A percentile compares a stretch with the other conserved stretches of the same genome.
Evolutionary conservation across 2,797 vertebrate genomes (phyloP).

Genomic region (Acanthopagrus latus): DNA sequence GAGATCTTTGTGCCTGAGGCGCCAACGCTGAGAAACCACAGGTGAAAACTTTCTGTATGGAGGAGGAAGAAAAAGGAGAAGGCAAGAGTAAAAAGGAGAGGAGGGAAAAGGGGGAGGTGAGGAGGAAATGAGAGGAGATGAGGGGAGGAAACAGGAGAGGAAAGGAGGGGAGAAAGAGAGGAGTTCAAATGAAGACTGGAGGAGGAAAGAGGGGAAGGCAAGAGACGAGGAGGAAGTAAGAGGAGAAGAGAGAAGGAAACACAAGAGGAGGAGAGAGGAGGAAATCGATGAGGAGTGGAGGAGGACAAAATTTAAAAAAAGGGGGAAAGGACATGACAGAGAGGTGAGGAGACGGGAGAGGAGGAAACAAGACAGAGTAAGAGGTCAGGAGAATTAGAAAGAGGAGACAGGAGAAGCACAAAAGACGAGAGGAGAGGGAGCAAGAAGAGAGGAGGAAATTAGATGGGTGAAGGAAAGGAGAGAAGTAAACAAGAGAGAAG

Average conservation of each 20-base stretch:
- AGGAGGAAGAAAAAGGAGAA: constrained; percentile 4
- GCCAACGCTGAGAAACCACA: constrained; percentile 41
- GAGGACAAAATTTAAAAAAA: too few relatives aligned
- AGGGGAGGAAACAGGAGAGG: neutral
- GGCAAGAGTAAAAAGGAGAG: neutral
- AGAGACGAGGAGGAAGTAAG: neutral
- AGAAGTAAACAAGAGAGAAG: neutral
- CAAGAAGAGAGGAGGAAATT: neutral
- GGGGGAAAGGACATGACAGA: neutral
- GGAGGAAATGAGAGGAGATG: neutral
- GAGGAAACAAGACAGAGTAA: neutral
- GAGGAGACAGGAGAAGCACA: neutral
- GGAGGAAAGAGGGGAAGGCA: neutral
- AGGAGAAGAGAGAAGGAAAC: too few relatives aligned
- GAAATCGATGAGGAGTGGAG: too few relatives aligned
- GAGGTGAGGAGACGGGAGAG: neutral
- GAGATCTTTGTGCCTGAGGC: constrained; percentile 44
- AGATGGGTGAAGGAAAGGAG: neutral
- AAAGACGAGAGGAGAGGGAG: neutral
- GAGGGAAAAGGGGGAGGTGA: too few relatives aligned
- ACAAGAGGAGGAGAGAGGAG: neutral
- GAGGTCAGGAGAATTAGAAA: neutral
- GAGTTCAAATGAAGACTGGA: too few relatives aligned
- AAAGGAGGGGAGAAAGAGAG: neutral
- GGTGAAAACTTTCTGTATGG: constrained; percentile 47